phyloP scores from a whole-genome alignment of 2,797 vertebrate genomes.

The Gymnothorax reevesii region DNA sequence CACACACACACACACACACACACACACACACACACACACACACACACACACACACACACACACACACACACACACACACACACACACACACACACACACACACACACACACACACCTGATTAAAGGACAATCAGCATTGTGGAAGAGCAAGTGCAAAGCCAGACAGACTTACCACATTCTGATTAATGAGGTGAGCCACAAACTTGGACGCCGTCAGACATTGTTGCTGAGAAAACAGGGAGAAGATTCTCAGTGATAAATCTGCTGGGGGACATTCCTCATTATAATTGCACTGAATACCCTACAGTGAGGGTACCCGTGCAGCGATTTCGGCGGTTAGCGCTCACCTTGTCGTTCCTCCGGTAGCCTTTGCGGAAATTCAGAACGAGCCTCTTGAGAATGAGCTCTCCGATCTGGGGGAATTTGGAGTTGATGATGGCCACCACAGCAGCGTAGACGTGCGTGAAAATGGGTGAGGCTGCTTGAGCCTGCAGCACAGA shows the following conservation, averaged over 20 bases:
- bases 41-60: no score
- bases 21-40: no score
- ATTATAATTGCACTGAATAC: not conserved
- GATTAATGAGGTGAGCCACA: conserved; percentile 97
- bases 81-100: no score
- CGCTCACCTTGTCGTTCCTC: conserved; percentile 90
- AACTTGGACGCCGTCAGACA: conserved; percentile 96
- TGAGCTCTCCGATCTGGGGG: conserved; percentile 94
- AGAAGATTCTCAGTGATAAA: not conserved
- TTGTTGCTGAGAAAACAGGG: conserved; percentile 81
- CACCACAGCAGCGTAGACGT: conserved; percentile 91
- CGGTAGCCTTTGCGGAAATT: conserved; percentile 95
- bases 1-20: no score
- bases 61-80: no score
- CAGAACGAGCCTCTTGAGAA: conserved; percentile 92
- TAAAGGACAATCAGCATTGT: no score
- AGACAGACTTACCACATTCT: conserved; percentile 88
- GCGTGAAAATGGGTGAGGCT: conserved; percentile 94
- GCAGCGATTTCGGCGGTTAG: no score
- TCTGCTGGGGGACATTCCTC: not conserved
- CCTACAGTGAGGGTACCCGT: not conserved
- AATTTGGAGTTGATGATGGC: conserved; percentile 99
- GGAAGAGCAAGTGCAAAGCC: not conserved
- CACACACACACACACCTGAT: no score
- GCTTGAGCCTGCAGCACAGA: conserved; percentile 92